These are phyloP conservation scores for Indri indri DNA, from an alignment of 2,113 vertebrate species.

Conservation along the genomic window DNA sequence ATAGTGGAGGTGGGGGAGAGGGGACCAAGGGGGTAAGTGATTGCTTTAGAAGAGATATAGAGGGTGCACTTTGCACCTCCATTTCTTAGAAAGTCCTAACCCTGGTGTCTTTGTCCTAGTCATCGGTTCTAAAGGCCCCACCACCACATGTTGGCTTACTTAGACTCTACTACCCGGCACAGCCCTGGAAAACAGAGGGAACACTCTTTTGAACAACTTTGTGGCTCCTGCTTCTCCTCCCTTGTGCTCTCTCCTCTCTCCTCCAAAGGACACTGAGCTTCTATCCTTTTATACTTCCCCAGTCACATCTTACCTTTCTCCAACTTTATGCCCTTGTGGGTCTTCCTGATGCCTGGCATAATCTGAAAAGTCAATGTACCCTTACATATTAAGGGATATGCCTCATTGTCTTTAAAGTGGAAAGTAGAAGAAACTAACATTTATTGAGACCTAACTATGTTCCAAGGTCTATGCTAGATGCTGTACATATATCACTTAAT, in stretches of 20 bases:
- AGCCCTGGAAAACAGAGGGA: not conserved
- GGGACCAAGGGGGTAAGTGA: not conserved
- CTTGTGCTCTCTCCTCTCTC: not conserved
- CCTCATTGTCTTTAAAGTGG: not conserved
- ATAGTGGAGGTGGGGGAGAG: not conserved
- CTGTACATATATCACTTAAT: not conserved
- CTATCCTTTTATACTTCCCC: not conserved
- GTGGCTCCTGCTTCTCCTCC: not conserved
- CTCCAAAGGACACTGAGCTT: not conserved
- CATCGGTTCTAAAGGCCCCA: not conserved
- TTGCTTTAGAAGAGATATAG: not conserved
- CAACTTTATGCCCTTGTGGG: not conserved
- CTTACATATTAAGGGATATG: not conserved
- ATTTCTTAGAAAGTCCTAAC: not conserved
- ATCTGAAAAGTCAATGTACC: not conserved
- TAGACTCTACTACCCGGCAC: not conserved
- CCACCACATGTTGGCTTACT: not conserved
- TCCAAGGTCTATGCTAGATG: not conserved
- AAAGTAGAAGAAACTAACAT: not conserved
- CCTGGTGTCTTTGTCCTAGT: not conserved
- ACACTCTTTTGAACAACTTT: not conserved
- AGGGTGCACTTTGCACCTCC: not conserved
- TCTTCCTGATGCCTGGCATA: not conserved
- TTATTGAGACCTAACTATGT: not conserved
- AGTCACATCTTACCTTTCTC: not conserved